Evolutionary conservation across 2,797 vertebrate genomes (phyloP).

Genomic region (Phylloscopus collybita): DNA sequence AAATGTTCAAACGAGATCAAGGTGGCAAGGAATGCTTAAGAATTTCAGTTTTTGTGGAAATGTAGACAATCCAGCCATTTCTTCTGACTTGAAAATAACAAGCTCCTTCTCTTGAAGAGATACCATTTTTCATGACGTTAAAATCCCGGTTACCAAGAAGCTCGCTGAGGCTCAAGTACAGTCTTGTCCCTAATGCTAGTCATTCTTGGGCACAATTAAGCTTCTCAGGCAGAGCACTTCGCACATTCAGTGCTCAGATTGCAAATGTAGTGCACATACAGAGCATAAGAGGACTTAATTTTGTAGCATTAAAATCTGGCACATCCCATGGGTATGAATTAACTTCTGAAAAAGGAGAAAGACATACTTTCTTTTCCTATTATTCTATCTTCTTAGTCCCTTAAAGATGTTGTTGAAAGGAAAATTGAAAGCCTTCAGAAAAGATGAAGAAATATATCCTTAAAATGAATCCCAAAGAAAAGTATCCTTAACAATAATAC

Average conservation of each 20-base stretch:
- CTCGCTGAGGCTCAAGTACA: background rate
- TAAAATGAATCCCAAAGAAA: background rate
- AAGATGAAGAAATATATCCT: background rate
- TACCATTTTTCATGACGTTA: background rate
- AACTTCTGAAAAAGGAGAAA: background rate
- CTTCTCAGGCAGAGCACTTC: background rate
- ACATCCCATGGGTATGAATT: background rate
- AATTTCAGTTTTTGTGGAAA: background rate
- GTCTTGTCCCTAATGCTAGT: background rate
- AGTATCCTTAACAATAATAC: background rate
- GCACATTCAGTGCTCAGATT: background rate
- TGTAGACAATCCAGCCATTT: background rate
- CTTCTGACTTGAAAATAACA: background rate
- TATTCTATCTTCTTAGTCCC: background rate
- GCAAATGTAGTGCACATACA: background rate
- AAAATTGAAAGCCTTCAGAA: background rate
- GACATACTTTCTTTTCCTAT: background rate
- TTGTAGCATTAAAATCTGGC: background rate
- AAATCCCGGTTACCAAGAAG: background rate
- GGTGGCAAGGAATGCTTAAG: background rate
- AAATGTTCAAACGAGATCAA: background rate
- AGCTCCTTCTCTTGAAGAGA: background rate
- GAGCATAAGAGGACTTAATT: background rate
- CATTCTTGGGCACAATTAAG: background rate
- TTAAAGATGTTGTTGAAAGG: background rate